phyloP scores from a whole-genome alignment of 2,113 vertebrate genomes.

The Brachyhypopomus gauderio region DNA sequence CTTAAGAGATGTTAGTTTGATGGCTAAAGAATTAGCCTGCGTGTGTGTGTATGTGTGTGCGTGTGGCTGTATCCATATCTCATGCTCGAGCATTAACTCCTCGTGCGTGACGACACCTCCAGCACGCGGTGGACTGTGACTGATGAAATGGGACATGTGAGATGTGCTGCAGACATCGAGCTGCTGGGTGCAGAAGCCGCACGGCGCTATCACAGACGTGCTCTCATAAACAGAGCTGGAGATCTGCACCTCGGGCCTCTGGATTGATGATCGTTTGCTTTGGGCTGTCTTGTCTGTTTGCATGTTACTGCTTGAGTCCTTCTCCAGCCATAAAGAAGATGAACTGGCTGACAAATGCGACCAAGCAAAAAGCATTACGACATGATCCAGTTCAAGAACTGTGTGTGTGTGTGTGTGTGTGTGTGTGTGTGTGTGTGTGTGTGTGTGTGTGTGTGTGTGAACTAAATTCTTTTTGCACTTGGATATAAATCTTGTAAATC shows the following conservation, averaged over 20 bases:
- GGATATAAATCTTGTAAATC: background rate
- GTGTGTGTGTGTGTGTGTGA: background rate
- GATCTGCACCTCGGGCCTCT: slow-evolving; percentile 16
- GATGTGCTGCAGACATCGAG: slow-evolving; percentile 26
- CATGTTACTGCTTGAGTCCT: slow-evolving; percentile 42
- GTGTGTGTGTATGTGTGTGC: slow-evolving; percentile 24
- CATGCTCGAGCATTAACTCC: slow-evolving; percentile 24
- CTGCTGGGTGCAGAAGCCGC: slow-evolving; percentile 30
- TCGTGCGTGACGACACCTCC: slow-evolving; percentile 12
- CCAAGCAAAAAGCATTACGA: background rate
- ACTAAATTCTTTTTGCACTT: background rate
- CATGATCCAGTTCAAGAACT: background rate
- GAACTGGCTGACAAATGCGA: slow-evolving; percentile 38
- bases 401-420: slow-evolving; percentile 9
- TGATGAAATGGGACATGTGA: slow-evolving; percentile 23
- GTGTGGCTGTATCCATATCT: slow-evolving; percentile 14
- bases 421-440: background rate
- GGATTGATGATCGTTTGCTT: slow-evolving; percentile 57
- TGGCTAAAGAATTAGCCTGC: slow-evolving; percentile 21
- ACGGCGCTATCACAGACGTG: slow-evolving; percentile 32
- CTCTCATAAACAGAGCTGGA: slow-evolving; percentile 44
- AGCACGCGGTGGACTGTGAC: slow-evolving; percentile 12
- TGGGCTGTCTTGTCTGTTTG: slow-evolving; percentile 57
- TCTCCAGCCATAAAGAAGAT: slow-evolving; percentile 46
- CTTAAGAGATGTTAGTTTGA: slow-evolving; percentile 35